Base-by-base conservation (phyloP, 2,113 vertebrate species). In the Labeo rohita region DNA sequence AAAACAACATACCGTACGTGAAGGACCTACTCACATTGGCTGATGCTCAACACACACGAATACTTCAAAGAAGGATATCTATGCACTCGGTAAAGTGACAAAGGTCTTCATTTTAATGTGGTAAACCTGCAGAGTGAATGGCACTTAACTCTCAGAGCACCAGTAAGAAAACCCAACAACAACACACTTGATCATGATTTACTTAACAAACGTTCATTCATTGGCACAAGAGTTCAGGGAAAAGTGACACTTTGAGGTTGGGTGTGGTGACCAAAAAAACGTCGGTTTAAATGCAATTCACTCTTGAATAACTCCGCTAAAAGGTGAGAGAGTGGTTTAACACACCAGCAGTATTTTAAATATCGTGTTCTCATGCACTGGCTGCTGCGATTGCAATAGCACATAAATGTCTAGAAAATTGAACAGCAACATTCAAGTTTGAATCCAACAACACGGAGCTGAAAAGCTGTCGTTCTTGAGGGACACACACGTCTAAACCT, bases 131-230 rank as follows among this genome's bases (percentile, higher is more conserved):
- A 84, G 82, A 79, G 36, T 79, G 74, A 89, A 79, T 89, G 88
- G 88, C 88, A 87, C 86, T 89, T 90, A 88, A 80, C 85, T 86
- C 80, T 83, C 79, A 66, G 86, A 90, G 87, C 89, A 89, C 85
- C 61, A 47, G 72, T 81, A 89, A 43, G 72, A 81, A 36, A 86
- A 88, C 63, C 39, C 50, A 86, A 84, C 63, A 66, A 75, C 80
- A 76, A 88, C 84, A 75, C 68, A 83, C 78, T 75, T 84, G 83
- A 87, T 78, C 70, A 84, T 68, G 34, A 80, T 73, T 86, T 34
- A 81, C 87, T 82, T 15, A 49, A 75, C 45, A 85, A 45, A 87
- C 76, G 45, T 75, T 85, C 83, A 66, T 73, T 90, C 73, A 36
- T 83, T 85, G 80, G 83, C 79, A 83, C 83, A 86, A 63, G 70